phyloP scores from a whole-genome alignment of 2,113 vertebrate species.

The Urocolius indicus region DNA sequence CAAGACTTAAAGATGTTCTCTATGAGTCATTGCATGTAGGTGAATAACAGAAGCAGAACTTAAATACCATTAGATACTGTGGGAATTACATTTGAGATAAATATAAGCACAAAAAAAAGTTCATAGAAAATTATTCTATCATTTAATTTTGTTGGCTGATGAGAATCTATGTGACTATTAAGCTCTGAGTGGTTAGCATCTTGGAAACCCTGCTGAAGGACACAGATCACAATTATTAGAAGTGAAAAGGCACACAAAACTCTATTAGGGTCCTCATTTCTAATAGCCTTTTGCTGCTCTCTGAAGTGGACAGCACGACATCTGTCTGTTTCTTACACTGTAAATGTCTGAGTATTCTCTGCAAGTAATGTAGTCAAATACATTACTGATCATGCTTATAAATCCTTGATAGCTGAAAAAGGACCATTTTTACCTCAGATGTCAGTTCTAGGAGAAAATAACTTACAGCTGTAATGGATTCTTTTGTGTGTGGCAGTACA shows the following conservation, averaged over 20 bases:
- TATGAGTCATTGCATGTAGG: neutral
- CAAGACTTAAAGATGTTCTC: neutral
- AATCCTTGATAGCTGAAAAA: conserved; percentile 13
- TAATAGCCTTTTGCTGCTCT: conserved; percentile 7
- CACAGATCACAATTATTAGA: neutral
- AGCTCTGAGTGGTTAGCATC: neutral
- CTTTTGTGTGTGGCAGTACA: neutral
- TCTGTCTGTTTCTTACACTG: neutral
- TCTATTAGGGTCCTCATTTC: conserved; percentile 10
- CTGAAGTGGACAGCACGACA: neutral
- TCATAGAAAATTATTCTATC: conserved; percentile 6
- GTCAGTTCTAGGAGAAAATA: neutral
- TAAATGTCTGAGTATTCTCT: neutral
- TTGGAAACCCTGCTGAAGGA: conserved; percentile 19
- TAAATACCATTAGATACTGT: neutral
- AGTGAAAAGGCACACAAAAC: neutral
- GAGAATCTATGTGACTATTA: conserved; percentile 15
- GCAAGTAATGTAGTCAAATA: neutral
- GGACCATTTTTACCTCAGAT: neutral
- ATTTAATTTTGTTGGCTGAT: neutral
- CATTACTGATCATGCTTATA: conserved; percentile 22
- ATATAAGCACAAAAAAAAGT: neutral
- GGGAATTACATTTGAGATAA: conserved; percentile 18
- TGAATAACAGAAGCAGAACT: conserved; percentile 16
- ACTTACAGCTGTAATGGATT: neutral